Evolutionary conservation across 2,113 vertebrate species (phyloP).

Genomic region (Prinia subflava): DNA sequence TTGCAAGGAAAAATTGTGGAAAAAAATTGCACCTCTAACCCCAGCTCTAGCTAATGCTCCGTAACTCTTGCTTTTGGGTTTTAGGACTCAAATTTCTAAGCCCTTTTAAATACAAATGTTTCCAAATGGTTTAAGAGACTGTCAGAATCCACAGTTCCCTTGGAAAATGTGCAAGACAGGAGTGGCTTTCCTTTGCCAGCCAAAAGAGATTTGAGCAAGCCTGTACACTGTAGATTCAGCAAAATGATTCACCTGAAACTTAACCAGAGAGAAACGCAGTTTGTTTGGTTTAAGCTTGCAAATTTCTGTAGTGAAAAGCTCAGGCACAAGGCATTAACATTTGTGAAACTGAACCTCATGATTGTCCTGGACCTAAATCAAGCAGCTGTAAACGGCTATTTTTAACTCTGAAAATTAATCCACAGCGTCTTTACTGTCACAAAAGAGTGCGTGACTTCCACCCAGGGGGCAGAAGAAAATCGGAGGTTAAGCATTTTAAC

Average conservation of each 20-base stretch:
- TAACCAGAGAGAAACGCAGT: background rate
- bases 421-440: background rate
- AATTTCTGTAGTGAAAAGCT: background rate
- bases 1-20: background rate
- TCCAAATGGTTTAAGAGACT: background rate
- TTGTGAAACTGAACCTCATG: background rate
- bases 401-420: constrained; percentile 63
- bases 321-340: background rate
- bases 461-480: background rate
- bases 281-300: background rate
- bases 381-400: constrained; percentile 61
- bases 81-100: background rate
- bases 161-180: background rate
- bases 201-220: background rate
- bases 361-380: constrained; percentile 22
- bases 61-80: background rate
- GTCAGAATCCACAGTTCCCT: background rate
- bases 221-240: background rate
- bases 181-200: background rate
- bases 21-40: background rate
- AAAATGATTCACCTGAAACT: constrained; percentile 41
- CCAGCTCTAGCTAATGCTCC: background rate
- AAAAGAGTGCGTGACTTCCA: background rate
- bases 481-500: background rate
- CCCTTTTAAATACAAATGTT: background rate